A percentile compares a stretch with the other conserved stretches of the same genome.
Conservation (phyloP, 2,888 invertebrate species). For the Eupithecia insigniata region DNA sequence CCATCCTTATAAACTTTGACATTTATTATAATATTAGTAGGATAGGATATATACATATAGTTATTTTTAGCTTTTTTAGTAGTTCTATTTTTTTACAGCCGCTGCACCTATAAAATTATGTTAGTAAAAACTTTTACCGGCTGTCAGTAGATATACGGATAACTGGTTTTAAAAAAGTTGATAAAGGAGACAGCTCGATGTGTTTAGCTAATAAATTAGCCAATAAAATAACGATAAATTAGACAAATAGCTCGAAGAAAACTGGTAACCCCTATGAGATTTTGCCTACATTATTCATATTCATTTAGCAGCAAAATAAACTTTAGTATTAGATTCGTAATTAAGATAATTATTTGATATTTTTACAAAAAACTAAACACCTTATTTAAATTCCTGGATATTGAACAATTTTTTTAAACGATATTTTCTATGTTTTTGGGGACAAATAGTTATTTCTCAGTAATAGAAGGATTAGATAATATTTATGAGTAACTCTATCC, state of each 20-base stretch:
- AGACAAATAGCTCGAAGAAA: not conserved
- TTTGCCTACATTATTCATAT: not conserved
- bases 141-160: not conserved
- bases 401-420: too few species aligned
- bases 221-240: not conserved
- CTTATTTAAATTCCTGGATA: too few species aligned
- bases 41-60: too few species aligned
- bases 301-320: not conserved
- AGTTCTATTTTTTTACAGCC: too few species aligned
- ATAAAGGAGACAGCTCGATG: not conserved
- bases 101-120: too few species aligned
- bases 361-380: too few species aligned
- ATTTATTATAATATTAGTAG: too few species aligned
- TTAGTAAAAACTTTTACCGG: too few species aligned
- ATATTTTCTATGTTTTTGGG: not conserved
- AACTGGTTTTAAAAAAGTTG: not conserved
- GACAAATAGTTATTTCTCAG: not conserved
- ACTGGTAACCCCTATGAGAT: not conserved
- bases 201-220: not conserved
- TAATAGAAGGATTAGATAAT: not conserved
- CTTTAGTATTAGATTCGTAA: not conserved
- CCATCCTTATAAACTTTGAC: too few species aligned
- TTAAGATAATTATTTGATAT: too few species aligned
- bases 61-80: too few species aligned
- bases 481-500: too few species aligned